These are phyloP conservation scores for Strix aluco DNA, from an alignment of 2,113 vertebrate species.

Conservation along the genomic window DNA sequence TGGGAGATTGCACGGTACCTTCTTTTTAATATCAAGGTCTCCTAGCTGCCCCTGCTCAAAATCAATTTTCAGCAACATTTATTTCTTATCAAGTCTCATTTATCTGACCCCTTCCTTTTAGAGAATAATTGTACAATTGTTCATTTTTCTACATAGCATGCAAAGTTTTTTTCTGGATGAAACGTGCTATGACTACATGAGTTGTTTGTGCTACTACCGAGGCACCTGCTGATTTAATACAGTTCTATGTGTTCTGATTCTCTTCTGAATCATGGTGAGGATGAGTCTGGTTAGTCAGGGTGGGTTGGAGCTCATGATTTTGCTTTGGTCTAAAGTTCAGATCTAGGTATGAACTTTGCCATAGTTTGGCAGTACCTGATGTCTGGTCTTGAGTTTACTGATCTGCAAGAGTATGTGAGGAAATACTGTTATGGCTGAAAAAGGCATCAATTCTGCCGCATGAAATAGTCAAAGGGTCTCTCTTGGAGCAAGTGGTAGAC, in stretches of 20 bases:
- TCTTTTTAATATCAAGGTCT: not conserved
- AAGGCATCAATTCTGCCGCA: not conserved
- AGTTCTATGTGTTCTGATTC: not conserved
- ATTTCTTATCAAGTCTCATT: not conserved
- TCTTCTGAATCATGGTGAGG: not conserved
- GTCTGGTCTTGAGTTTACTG: not conserved
- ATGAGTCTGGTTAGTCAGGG: not conserved
- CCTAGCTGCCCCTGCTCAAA: not conserved
- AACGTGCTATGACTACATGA: fast-evolving
- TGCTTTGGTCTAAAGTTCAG: not conserved
- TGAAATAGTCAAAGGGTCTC: not conserved
- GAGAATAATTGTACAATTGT: not conserved
- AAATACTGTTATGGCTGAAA: not conserved
- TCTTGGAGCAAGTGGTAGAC: not conserved
- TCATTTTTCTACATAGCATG: not conserved
- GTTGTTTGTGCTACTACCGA: not conserved
- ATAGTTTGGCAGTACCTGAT: not conserved
- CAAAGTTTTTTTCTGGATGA: not conserved
- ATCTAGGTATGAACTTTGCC: not conserved
- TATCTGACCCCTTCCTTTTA: not conserved
- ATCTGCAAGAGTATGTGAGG: not conserved
- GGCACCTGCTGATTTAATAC: not conserved
- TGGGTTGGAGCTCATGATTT: not conserved
- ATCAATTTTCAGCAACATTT: not conserved
- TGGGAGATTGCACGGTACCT: not conserved